These are phyloP conservation scores for Triplophysa tibetana DNA, from an alignment of 2,113 vertebrate genomes.

Conservation along the genomic window DNA sequence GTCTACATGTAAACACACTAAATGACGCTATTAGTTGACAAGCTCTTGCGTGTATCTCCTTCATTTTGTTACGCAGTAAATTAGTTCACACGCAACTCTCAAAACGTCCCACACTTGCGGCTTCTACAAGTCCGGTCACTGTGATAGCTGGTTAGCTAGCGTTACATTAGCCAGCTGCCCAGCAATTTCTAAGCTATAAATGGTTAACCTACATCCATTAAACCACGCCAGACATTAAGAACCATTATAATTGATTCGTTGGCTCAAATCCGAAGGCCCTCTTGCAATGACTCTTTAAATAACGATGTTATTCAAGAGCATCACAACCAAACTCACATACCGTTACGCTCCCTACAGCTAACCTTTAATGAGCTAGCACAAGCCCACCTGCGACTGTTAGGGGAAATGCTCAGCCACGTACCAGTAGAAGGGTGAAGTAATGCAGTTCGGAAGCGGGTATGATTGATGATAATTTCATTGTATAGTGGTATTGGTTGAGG, in stretches of 20 bases:
- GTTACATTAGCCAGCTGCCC: slow-evolving; percentile 39
- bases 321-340: neutral
- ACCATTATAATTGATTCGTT: neutral
- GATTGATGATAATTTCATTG: slow-evolving; percentile 75
- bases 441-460: slow-evolving; percentile 65
- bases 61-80: neutral
- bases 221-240: neutral
- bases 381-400: slow-evolving; percentile 53
- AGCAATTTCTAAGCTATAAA: neutral
- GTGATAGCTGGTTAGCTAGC: slow-evolving; percentile 12
- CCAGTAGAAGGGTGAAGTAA: slow-evolving; percentile 72
- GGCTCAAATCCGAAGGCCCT: neutral
- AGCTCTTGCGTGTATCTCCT: neutral
- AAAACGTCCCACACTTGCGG: neutral
- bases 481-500: slow-evolving; percentile 66
- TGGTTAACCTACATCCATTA: neutral
- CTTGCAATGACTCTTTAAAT: neutral
- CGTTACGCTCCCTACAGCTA: slow-evolving; percentile 5
- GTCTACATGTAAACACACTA: neutral
- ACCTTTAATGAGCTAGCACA: slow-evolving; percentile 39
- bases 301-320: neutral
- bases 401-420: slow-evolving; percentile 56
- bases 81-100: neutral
- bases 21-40: neutral
- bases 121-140: neutral